Evolutionary conservation across 2,888 invertebrate genomes (phyloP).

Genomic region (Himalopsyche kuldschensis): DNA sequence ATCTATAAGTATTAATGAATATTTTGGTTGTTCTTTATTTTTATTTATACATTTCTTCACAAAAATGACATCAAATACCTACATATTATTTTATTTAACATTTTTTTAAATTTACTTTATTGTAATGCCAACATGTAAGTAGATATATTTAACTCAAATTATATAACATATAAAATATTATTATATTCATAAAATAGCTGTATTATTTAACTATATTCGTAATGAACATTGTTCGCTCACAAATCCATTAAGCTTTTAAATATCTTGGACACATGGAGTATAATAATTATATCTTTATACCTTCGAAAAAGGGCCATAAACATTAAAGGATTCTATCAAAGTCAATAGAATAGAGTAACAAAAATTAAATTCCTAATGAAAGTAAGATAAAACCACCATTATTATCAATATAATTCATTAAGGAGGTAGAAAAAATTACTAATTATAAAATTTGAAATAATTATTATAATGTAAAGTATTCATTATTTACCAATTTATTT

Average conservation of each 20-base stretch:
- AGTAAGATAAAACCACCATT: not conserved
- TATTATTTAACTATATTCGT: slow-evolving; percentile 2
- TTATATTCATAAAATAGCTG: slow-evolving; percentile 7
- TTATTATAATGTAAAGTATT: too few species aligned
- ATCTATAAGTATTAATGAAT: slow-evolving; percentile 11
- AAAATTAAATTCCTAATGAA: not conserved
- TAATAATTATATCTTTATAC: not conserved
- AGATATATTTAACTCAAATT: not conserved
- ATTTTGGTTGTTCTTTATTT: slow-evolving; percentile 6
- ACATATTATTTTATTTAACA: not conserved
- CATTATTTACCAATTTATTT: too few species aligned
- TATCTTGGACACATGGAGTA: not conserved
- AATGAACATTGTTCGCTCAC: not conserved
- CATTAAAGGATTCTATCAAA: not conserved
- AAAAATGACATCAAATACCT: slow-evolving; percentile 22
- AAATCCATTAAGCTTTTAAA: not conserved
- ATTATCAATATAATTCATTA: too few species aligned
- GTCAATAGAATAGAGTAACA: not conserved
- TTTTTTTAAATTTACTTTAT: slow-evolving; percentile 2
- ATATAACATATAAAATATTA: not conserved
- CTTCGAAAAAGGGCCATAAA: not conserved
- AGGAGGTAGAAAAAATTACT: too few species aligned
- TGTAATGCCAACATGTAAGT: not conserved
- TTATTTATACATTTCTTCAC: slow-evolving; percentile 18
- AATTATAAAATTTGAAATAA: too few species aligned